Evolutionary conservation across 2,113 vertebrate species (phyloP), one percentile per base, ranked within the genome.

Genomic region (Cynopterus brachyotis): DNA sequence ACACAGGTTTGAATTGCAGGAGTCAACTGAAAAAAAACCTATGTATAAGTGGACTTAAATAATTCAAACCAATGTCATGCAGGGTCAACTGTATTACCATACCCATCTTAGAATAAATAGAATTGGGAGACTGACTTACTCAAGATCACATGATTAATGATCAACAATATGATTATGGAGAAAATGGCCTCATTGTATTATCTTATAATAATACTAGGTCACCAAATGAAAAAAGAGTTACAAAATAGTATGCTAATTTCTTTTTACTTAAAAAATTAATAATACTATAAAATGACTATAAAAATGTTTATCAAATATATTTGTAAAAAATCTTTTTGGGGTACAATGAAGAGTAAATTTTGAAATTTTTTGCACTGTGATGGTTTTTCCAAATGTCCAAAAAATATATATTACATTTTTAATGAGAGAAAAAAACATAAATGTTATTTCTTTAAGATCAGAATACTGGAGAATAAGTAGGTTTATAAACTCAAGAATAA

Each of bases 381-480:
- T 85, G 55, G 66, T 87, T 62, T 91, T 93, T 57, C 35, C 45
- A 91, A 75, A 84, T 50, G 32, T 70, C 88, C n/a, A 92, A 67
- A 80, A 9, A 19, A 47, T 62, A 37, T 59, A 40, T 37, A 42
- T 80, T 37, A n/a, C 11, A 42, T 57, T 50, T 79, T 79, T 84
- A 73, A 76, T 55, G 89, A 73, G 19, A 67, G 19, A 15, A 5
- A 10, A 40, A 55, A 11, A 35, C 22, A 62, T 32, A 93, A 78
- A 55, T 82, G 30, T 30, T 78, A 79, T 86, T 86, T 95, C 42
- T 82, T 89, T 92, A 94, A 94, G 53, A 83, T 75, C 26, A 88
- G 75, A 93, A 96, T 59, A 19, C 22, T 92, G 9, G 30, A 35
- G 22, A 87, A 72, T 35, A 66, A 86, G 55, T n/a, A 89, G 10